Conservation (phyloP, 2,888 invertebrate species). For the Nysson spinosus region DNA sequence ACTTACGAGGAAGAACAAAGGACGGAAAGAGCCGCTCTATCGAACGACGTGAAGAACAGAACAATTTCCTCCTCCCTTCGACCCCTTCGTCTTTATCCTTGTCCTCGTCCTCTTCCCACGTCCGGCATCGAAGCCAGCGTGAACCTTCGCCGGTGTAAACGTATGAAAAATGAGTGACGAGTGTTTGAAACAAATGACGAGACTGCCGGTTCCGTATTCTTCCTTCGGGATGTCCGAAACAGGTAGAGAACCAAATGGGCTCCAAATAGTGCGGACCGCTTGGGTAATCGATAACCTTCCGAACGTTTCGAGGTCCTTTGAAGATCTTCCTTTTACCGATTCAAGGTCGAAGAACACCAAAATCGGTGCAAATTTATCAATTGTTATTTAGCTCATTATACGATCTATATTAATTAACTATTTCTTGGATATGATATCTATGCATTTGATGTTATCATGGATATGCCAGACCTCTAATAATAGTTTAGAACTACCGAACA, state of each 20-base stretch:
- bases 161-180: slow-evolving; percentile 74
- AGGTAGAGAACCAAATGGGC: slow-evolving; percentile 52
- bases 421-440: too few relatives aligned
- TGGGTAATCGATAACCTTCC: slow-evolving; percentile 47
- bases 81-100: slow-evolving; percentile 1
- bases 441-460: too few relatives aligned
- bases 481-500: too few relatives aligned
- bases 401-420: too few relatives aligned
- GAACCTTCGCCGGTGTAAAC: slow-evolving; percentile 50
- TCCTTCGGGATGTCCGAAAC: slow-evolving; percentile 36
- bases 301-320: slow-evolving; percentile 24
- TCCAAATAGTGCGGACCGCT: slow-evolving; percentile 10
- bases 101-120: slow-evolving; percentile 1
- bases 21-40: slow-evolving; percentile 67
- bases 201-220: slow-evolving; percentile 60
- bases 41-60: slow-evolving; percentile 51
- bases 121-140: slow-evolving; percentile 28
- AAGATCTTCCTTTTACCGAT: background rate
- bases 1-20: slow-evolving; percentile 70
- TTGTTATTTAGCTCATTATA: too few relatives aligned
- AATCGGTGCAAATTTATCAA: too few relatives aligned
- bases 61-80: slow-evolving; percentile 35
- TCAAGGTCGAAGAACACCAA: background rate
- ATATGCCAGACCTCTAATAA: too few relatives aligned
- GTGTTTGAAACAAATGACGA: slow-evolving; percentile 68